These are phyloP conservation scores for Chiropotes sagulatus DNA, from an alignment of 2,797 vertebrate genomes.

Conservation along the genomic window DNA sequence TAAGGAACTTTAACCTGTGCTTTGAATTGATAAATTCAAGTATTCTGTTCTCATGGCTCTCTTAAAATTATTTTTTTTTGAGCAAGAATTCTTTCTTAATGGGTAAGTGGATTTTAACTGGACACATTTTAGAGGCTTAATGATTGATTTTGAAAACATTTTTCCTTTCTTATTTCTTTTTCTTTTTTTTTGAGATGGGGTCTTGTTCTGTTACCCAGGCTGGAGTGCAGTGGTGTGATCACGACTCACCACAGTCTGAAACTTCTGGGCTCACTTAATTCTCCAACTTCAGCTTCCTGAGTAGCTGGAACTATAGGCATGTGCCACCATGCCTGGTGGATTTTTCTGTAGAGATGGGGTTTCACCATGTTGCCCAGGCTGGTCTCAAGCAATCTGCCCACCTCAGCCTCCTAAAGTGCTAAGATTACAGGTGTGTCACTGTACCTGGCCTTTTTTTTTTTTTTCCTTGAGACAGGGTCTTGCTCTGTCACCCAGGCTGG, in stretches of 20 bases:
- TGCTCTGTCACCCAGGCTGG: background rate
- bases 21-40: background rate
- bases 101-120: conserved; percentile 39
- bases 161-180: background rate
- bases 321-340: background rate
- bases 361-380: background rate
- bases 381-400: background rate
- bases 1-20: background rate
- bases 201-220: too few species aligned
- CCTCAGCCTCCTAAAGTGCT: background rate
- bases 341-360: background rate
- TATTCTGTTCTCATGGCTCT: background rate
- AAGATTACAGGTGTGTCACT: background rate
- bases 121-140: background rate
- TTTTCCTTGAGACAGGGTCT: background rate
- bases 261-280: background rate
- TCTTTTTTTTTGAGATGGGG: too few species aligned
- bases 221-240: background rate
- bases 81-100: conserved; percentile 35
- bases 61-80: conserved; percentile 17
- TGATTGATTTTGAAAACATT: conserved; percentile 33
- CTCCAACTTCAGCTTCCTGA: background rate
- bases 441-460: background rate
- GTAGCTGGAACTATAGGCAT: background rate
- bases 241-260: background rate